Base-by-base conservation (phyloP, 2,113 vertebrate genomes). In the Chaetura pelagica region DNA sequence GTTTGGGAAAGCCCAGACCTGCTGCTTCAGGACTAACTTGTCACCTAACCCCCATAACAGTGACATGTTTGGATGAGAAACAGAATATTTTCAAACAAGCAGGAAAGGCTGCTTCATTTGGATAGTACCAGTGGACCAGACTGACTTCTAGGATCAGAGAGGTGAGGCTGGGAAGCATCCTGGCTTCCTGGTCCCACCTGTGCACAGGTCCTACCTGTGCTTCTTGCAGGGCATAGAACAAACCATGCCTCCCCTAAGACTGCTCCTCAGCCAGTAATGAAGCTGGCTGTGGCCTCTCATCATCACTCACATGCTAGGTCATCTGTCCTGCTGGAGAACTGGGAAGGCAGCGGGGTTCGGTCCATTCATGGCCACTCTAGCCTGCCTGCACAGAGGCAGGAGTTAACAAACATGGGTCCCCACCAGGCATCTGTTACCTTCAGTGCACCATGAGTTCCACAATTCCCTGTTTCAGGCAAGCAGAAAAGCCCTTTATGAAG, bases 241-340 rank as follows among this genome's bases (percentile, higher is more conserved):
- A 64, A 52, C 29, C 29, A 16, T 38, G 17, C 11, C 23, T 75
- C 38, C 57, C 49, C 29, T 49, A 4, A 0, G 0, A 6, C 76
- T n/a, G 42, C 40, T 85, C 34, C 55, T 64, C 64, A 64, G 38
- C 13, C 61, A 29, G 4, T 24, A 68, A 4, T 6, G 2, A 27
- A 61, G 73, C 59, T 82, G 49, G 44, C 38, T 5, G 0, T 20
- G 30, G 20, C 46, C 57, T 17, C 54, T 46, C 49, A 11, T 51
- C 49, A 27, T 55, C 52, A 9, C 21, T 4, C 0, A 3, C 27
- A 4, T 5, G 3, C 21, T 6, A 26, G 44, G 18, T 44, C 18
- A 2, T 9, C 34, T 57, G 42, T 44, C 15, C 42, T 54, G 15
- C 55, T 57, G 77, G 15, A 73, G 32, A 55, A 15, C 5, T 6